phyloP scores from a whole-genome alignment of 2,888 invertebrate genomes.

The Congeria kusceri region DNA sequence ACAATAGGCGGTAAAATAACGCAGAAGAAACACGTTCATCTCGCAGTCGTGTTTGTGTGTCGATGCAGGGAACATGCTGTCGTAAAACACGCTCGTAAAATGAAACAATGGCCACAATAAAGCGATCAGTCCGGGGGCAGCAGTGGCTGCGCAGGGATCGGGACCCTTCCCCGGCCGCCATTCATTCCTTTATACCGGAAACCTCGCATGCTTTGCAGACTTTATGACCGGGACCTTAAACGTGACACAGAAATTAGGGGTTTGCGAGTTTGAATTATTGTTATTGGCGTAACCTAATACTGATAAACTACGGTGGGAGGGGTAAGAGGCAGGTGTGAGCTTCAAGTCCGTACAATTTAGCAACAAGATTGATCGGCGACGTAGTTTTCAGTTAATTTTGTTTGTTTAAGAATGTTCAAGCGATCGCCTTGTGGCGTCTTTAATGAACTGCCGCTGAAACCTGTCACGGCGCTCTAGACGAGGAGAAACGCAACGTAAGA shows the following conservation, averaged over 20 bases:
- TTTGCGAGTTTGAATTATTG: slow-evolving; percentile 46
- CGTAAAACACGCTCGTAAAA: too few relatives aligned
- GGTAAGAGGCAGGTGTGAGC: slow-evolving; percentile 56
- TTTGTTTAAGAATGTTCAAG: slow-evolving; percentile 46
- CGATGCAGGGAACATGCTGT: too few relatives aligned
- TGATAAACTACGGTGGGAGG: slow-evolving; percentile 58
- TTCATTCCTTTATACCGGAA: not conserved
- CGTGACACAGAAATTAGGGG: slow-evolving; percentile 60
- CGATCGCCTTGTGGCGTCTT: slow-evolving; percentile 11
- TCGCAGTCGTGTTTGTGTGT: too few relatives aligned
- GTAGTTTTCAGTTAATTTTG: slow-evolving; percentile 46
- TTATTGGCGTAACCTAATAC: slow-evolving; percentile 50
- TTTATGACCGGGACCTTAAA: slow-evolving; percentile 38
- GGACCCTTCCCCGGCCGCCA: too few relatives aligned
- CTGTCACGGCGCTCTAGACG: not conserved
- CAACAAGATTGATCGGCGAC: slow-evolving; percentile 33
- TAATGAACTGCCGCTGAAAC: slow-evolving; percentile 27
- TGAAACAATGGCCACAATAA: too few relatives aligned
- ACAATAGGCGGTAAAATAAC: too few relatives aligned
- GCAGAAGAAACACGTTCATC: too few relatives aligned
- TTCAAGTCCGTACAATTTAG: slow-evolving; percentile 14
- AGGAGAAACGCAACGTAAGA: too few relatives aligned
- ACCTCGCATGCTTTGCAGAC: slow-evolving; percentile 36
- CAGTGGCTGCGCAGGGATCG: too few relatives aligned
- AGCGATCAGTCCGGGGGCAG: too few relatives aligned